Evolutionary conservation across 2,888 invertebrate genomes (phyloP), one percentile per base, ranked within the genome.

Genomic region (Dascillus cervinus): DNA sequence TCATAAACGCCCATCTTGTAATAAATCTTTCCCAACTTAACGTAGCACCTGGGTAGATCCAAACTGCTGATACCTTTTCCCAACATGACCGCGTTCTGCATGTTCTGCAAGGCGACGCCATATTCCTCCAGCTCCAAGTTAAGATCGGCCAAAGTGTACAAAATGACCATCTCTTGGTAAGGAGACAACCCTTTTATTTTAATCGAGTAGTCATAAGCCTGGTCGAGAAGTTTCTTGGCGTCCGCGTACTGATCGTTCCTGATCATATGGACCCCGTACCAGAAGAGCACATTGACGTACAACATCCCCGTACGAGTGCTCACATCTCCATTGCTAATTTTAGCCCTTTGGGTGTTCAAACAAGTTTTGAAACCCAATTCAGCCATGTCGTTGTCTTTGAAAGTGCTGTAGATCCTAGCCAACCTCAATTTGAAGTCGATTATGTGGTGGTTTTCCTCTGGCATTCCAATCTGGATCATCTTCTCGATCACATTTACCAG

Each of bases 91-190:
- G 67, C 68, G 31, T 63, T 61, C 29, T 60, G 55, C 33, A 68
- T 56, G 30, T 65, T 60, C 29, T 56, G 45, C 10, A 67, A 43
- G 1, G 68, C 67, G 3, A 54, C 43, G 32, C 65, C 63, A 34
- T 57, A 59, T 15, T 65, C 60, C n/a, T 55, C 58, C 20, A 62
- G 37, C 35, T 58, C 57, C 31, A 53, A 44, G 35, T 63, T 60
- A 14, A 64, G 40, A 37, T 65, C 65, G 1, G 64, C 60, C 28
- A 67, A 48, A 3, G 65, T 63, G 34, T 64, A 66, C 20, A 67
- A 46, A 17, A 69, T 65, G 4, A 68, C 63, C 65, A 69, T 65
- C 41, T 65, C 63, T 49, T 68, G 66, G 30, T 65, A 58, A 0
- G 65, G 63, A 25, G 58, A 56, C 10, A 66, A 38, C 1, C 62